Base-by-base conservation (phyloP, 1,140 invertebrate genomes). In the Drosophila nigromelanica region DNA sequence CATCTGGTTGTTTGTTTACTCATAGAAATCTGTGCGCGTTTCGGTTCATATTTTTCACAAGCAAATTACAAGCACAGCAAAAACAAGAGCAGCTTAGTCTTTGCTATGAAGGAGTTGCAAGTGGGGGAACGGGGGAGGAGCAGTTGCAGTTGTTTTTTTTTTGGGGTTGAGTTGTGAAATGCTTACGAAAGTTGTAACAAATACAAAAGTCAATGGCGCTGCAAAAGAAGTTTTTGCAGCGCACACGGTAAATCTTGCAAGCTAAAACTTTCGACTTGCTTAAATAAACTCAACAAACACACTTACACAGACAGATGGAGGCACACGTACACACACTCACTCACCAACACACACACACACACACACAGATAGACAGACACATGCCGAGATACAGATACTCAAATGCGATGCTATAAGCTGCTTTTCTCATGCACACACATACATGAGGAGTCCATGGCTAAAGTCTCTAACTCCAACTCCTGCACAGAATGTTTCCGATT, bases 191-290 rank as follows among this genome's bases (percentile, higher is more conserved):
- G 51, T 79, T 89, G 83, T 80, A 89, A 87, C 83, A 87, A 87
- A 89, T 87, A 89, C 83, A 89, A 89, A 89, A 89, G 83, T 89
- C 83, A 89, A 89, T 87, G 83, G 83, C 78, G 83, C 83, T 89
- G 83, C 85, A 89, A 89, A 89, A 89, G 79, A 89, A 89, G 79
- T 89, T 89, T 89, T 83, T 63, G 78, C 76, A 85, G 83, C 73
- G 82, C 75, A 81, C 73, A 89, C 75, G 85, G 82, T 89, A 83
- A 89, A 89, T 89, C 85, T 89, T 89, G 56, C 76, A 50, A 76
- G 83, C 79, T 73, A 83, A 89, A 87, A 89, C 83, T 89, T 89
- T 89, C 73, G 75, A 79, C 83, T 87, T 76, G 78, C 83, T 87
- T 89, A 89, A 89, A 89, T 89, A 89, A 89, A 83, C 83, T 78